phyloP scores from a whole-genome alignment of 2,797 vertebrate genomes.

The Sebastes jordani region DNA sequence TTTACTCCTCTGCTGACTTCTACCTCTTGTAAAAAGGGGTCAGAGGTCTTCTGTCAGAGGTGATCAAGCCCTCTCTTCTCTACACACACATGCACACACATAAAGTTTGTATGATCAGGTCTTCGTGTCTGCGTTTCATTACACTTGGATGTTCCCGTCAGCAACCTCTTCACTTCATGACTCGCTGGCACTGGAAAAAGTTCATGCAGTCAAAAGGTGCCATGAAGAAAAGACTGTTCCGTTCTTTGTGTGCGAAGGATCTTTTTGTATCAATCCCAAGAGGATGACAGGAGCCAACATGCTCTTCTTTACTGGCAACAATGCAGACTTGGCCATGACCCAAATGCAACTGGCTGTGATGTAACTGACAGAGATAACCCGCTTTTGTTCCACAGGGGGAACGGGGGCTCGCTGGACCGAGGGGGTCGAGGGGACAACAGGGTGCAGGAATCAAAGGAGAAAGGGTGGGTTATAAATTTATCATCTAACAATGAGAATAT shows the following conservation, averaged over 20 bases:
- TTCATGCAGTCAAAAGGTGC: background rate
- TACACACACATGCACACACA: background rate
- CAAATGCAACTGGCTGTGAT: slow-evolving; percentile 38
- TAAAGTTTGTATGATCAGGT: background rate
- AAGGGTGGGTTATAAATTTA: slow-evolving; percentile 85
- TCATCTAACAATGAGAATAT: slow-evolving; percentile 24
- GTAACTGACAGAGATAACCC: slow-evolving; percentile 41
- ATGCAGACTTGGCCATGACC: slow-evolving; percentile 47
- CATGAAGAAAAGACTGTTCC: background rate
- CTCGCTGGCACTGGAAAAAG: background rate
- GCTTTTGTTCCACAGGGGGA: slow-evolving; percentile 84
- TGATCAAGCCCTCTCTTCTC: background rate
- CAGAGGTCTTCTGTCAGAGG: background rate
- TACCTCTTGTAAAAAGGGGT: slow-evolving; percentile 21
- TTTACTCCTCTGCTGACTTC: slow-evolving; percentile 1
- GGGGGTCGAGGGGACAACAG: slow-evolving; percentile 86
- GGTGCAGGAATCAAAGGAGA: slow-evolving; percentile 90
- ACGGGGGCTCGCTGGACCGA: slow-evolving; percentile 87
- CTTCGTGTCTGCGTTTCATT: slow-evolving; percentile 16
- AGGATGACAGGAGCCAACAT: slow-evolving; percentile 55
- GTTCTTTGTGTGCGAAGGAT: slow-evolving; percentile 39
- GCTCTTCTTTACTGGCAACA: slow-evolving; percentile 48
- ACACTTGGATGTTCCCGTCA: background rate
- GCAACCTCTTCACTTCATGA: background rate
- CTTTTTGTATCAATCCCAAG: slow-evolving; percentile 40